phyloP scores from a whole-genome alignment of 2,888 invertebrate genomes.

The Osmoderma eremita region DNA sequence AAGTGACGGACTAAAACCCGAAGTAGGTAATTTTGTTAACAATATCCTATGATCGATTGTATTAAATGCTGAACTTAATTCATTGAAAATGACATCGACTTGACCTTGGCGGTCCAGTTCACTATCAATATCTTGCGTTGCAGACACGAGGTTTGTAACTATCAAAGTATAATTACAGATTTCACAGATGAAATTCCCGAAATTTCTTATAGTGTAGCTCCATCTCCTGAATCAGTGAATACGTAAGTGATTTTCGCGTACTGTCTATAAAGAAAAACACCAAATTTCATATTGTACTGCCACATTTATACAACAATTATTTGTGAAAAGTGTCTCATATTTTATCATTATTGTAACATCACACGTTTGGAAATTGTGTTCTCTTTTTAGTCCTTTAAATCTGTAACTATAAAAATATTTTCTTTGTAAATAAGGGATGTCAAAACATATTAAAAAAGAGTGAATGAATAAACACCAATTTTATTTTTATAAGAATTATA shows the following conservation, averaged over 20 bases:
- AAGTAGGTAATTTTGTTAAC: too few relatives aligned
- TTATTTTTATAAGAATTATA: conserved; percentile 60
- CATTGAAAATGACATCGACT: too few relatives aligned
- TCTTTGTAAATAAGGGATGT: conserved; percentile 40
- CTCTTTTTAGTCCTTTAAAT: background rate
- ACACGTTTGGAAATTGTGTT: background rate
- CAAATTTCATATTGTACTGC: conserved; percentile 14
- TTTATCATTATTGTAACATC: conserved; percentile 1
- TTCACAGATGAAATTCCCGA: too few relatives aligned
- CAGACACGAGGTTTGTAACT: too few relatives aligned
- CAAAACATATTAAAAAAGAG: conserved; percentile 50
- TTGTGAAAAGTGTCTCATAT: background rate
- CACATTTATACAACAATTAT: background rate
- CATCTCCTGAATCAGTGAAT: conserved; percentile 14
- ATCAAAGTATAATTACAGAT: too few relatives aligned
- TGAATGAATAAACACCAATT: conserved; percentile 55
- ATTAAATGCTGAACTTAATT: too few relatives aligned
- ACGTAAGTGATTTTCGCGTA: background rate
- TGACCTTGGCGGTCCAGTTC: too few relatives aligned
- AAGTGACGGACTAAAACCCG: too few relatives aligned
- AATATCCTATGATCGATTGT: too few relatives aligned
- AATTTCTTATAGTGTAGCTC: too few relatives aligned
- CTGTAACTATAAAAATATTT: conserved; percentile 9
- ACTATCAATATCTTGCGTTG: too few relatives aligned
- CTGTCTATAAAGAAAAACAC: background rate